Percentiles rank a stretch among this genome's conserved stretches.
These are phyloP conservation scores for Lepidochrysops patricia DNA, from an alignment of 2,888 invertebrate genomes.

Conservation along the genomic window DNA sequence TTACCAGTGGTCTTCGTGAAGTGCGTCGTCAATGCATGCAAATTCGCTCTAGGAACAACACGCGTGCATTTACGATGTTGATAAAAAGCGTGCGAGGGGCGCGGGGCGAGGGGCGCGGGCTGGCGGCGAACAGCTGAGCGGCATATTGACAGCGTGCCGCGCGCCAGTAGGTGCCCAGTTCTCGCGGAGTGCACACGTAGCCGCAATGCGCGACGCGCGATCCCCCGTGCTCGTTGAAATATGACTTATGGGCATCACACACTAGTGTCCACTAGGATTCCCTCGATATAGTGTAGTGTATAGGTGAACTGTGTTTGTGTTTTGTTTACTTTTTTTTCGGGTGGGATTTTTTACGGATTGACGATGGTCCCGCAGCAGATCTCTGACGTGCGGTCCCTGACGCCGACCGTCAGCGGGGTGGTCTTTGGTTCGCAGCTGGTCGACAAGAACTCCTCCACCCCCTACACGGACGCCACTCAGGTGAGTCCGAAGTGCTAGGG, in stretches of 20 bases:
- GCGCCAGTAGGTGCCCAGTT: conserved; percentile 74
- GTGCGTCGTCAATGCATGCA: not conserved
- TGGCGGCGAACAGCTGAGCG: conserved; percentile 75
- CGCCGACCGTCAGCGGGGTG: conserved; percentile 76
- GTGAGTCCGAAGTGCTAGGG: conserved; percentile 71
- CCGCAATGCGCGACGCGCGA: conserved; percentile 65
- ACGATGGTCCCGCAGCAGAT: conserved; percentile 86
- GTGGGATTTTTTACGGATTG: conserved; percentile 32
- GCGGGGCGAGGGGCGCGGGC: conserved; percentile 49
- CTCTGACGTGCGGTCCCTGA: conserved; percentile 72
- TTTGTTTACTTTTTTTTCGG: not conserved
- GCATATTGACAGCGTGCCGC: conserved; percentile 75
- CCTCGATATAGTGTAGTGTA: conserved; percentile 62
- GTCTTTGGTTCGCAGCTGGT: conserved; percentile 94
- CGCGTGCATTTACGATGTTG: not conserved
- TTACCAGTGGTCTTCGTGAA: not conserved
- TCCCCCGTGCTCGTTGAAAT: conserved; percentile 66
- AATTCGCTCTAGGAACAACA: not conserved
- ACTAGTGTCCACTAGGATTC: conserved; percentile 69
- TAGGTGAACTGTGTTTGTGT: conserved; percentile 67
- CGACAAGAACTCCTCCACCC: conserved; percentile 92
- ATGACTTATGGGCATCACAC: conserved; percentile 70
- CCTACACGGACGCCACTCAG: conserved; percentile 98
- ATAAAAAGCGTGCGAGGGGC: conserved; percentile 42
- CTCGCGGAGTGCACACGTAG: conserved; percentile 64